phyloP scores from a whole-genome alignment of 1,140 invertebrate species.

The Luehdorfia chinensis region DNA sequence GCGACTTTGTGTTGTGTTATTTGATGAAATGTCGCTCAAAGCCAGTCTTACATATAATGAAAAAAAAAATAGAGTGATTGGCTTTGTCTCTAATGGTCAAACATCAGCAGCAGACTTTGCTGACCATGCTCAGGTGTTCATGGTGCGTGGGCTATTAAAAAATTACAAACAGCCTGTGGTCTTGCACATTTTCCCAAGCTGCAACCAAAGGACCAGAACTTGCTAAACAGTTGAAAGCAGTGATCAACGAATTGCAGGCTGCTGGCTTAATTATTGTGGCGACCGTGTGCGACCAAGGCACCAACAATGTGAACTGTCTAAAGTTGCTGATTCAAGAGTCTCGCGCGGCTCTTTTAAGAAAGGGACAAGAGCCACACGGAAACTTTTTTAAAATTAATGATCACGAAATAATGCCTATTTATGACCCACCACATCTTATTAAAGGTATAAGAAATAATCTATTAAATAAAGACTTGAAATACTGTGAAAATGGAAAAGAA shows the following conservation, averaged over 20 bases:
- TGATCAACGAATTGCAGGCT: constrained; percentile 15
- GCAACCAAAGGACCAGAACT: constrained; percentile 21
- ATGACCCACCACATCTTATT: constrained; percentile 15
- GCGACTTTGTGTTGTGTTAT: constrained; percentile 19
- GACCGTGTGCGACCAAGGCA: constrained; percentile 40
- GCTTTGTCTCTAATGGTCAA: constrained; percentile 31
- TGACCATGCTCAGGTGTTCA: constrained; percentile 42
- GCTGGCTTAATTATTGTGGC: constrained; percentile 30
- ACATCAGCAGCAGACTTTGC: constrained; percentile 23
- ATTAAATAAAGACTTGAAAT: constrained; percentile 36
- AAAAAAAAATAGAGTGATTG: constrained; percentile 34
- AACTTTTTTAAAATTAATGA: constrained; percentile 30
- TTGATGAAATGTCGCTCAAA: constrained; percentile 30
- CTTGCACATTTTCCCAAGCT: constrained; percentile 16
- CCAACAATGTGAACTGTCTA: constrained; percentile 31
- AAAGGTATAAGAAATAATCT: constrained; percentile 34
- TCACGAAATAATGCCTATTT: constrained; percentile 19
- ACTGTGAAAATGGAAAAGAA: neutral
- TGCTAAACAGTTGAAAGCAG: constrained; percentile 12
- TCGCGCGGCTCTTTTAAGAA: constrained; percentile 16
- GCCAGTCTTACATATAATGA: constrained; percentile 27
- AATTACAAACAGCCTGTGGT: constrained; percentile 21
- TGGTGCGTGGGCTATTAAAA: constrained; percentile 32
- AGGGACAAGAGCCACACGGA: constrained; percentile 19
- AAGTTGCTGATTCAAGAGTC: constrained; percentile 27